Evolutionary conservation across 2,888 invertebrate genomes (phyloP).

Genomic region (Lymantria monacha): DNA sequence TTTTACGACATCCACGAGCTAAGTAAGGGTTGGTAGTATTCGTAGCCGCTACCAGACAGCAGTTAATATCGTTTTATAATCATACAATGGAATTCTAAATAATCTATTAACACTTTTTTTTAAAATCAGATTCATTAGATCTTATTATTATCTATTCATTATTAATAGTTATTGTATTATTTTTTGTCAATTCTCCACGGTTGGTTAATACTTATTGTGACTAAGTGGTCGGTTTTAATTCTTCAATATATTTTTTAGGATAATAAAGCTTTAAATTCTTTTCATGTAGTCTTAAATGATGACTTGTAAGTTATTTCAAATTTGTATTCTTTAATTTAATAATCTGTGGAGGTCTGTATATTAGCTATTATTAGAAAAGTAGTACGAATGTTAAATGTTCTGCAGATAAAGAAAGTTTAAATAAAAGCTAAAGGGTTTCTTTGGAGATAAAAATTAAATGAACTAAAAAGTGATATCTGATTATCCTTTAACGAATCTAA

Average conservation of each 20-base stretch:
- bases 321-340: not conserved
- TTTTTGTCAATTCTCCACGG: constrained; percentile 43
- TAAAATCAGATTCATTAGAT: constrained; percentile 50
- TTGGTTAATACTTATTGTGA: constrained; percentile 34
- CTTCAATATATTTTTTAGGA: not conserved
- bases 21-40: no score
- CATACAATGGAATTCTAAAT: constrained; percentile 34
- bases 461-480: no score
- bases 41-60: no score
- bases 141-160: constrained; percentile 49
- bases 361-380: no score
- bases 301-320: not conserved
- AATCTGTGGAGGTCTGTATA: no score
- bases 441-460: no score
- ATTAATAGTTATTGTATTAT: constrained; percentile 38
- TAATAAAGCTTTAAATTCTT: not conserved
- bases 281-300: not conserved
- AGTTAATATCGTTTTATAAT: not conserved
- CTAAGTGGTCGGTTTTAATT: not conserved
- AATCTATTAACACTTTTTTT: constrained; percentile 36
- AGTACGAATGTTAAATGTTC: no score
- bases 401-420: no score
- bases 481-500: no score
- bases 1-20: no score
- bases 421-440: no score